Percentiles rank a stretch among this genome's conserved stretches.
phyloP scores from a whole-genome alignment of 2,888 invertebrate species.

The Lasius platythorax region DNA sequence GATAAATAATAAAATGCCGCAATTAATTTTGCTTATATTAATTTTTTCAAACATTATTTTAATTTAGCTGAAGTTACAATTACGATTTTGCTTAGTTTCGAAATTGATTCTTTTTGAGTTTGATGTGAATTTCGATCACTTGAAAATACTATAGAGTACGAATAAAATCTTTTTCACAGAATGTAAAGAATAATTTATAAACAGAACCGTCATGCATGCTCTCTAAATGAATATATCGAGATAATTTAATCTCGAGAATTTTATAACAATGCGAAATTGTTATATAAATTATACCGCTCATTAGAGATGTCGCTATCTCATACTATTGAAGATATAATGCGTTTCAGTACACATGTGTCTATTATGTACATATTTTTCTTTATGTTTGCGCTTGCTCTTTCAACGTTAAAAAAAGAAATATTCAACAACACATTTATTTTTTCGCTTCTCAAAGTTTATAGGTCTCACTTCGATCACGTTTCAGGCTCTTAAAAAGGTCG shows the following conservation, averaged over 20 bases:
- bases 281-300: background rate
- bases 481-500: constrained; percentile 49
- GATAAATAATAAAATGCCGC: background rate
- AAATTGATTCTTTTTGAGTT: background rate
- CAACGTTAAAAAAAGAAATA: constrained; percentile 18
- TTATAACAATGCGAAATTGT: background rate
- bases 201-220: background rate
- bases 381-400: background rate
- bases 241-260: background rate
- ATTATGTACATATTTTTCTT: constrained; percentile 5
- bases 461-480: constrained; percentile 43
- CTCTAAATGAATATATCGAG: background rate
- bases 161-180: no score
- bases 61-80: background rate
- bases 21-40: background rate
- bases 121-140: background rate
- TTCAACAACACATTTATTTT: constrained; percentile 20
- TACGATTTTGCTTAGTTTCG: background rate
- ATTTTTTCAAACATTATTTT: background rate
- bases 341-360: background rate
- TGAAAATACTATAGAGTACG: no score
- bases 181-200: constrained; percentile 7
- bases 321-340: background rate
- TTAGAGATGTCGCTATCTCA: background rate
- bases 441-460: constrained; percentile 41